A percentile compares a stretch with the other conserved stretches of the same genome.
Conservation (phyloP, 2,888 invertebrate species). For the Druceiella hillmani region DNA sequence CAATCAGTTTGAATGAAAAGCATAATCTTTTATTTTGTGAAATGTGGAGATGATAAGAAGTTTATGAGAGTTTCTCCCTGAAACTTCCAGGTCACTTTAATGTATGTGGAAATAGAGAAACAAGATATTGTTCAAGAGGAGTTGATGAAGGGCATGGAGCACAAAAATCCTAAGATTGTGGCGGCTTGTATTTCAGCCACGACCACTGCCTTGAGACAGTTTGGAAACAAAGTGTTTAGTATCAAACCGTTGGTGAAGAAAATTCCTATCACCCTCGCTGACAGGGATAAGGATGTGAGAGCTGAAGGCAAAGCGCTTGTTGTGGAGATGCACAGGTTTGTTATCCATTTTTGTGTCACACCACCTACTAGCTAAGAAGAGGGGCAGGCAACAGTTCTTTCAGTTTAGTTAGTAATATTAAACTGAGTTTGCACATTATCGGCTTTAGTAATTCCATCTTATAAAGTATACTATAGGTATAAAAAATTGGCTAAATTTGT, state of each 20-base stretch:
- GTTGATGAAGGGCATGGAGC: conserved; percentile 87
- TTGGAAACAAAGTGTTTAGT: conserved; percentile 86
- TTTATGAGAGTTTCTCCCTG: conserved; percentile 73
- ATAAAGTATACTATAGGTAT: too few relatives aligned
- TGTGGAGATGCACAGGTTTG: conserved; percentile 83
- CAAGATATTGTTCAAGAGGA: conserved; percentile 87
- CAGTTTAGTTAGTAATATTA: too few relatives aligned
- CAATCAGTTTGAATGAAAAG: too few relatives aligned
- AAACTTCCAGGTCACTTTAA: conserved; percentile 79
- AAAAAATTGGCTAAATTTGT: too few relatives aligned
- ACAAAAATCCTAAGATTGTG: conserved; percentile 95
- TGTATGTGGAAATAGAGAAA: conserved; percentile 96
- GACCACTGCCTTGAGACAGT: conserved; percentile 76
- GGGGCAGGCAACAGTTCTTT: too few relatives aligned
- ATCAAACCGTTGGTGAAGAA: conserved; percentile 88
- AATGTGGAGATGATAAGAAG: too few relatives aligned
- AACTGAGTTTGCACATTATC: too few relatives aligned
- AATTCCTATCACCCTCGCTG: conserved; percentile 76
- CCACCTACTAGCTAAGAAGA: too few relatives aligned
- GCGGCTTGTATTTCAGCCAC: conserved; percentile 74
- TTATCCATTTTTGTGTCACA: conserved; percentile 16
- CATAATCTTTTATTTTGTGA: too few relatives aligned
- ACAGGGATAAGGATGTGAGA: conserved; percentile 86
- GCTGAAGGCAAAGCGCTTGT: conserved; percentile 89
- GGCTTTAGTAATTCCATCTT: too few relatives aligned